Conservation (phyloP, 2,113 vertebrate genomes). For the Kryptolebias marmoratus region DNA sequence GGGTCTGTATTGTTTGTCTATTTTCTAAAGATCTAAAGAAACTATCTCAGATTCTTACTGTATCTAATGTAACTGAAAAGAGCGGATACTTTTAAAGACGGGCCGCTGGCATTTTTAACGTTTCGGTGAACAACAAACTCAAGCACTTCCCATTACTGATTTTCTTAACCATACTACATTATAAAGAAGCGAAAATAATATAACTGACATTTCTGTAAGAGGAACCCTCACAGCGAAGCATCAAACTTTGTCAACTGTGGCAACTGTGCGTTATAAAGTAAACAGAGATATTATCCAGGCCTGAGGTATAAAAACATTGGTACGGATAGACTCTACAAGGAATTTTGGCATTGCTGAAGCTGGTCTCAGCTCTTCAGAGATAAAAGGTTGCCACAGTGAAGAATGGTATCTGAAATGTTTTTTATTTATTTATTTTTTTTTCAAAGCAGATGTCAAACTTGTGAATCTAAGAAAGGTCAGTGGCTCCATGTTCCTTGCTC, state of each 20-base stretch:
- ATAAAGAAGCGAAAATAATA: background rate
- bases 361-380: background rate
- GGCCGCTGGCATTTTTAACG: background rate
- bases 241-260: background rate
- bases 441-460: slow-evolving; percentile 3
- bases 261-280: background rate
- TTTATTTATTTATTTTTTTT: background rate
- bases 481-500: background rate
- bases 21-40: background rate
- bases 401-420: background rate
- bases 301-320: background rate
- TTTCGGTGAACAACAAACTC: background rate
- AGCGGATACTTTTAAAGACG: background rate
- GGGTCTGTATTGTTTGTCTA: background rate
- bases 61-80: too few relatives aligned
- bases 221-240: background rate
- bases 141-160: background rate
- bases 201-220: background rate
- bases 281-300: background rate
- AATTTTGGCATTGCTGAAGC: background rate
- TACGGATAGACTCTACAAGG: background rate
- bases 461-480: background rate
- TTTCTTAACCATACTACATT: background rate
- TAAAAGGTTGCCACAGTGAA: background rate
- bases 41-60: too few relatives aligned